These are phyloP conservation scores for Caenorhabditis angaria DNA, from an alignment of 2,888 invertebrate species.

Conservation along the genomic window DNA sequence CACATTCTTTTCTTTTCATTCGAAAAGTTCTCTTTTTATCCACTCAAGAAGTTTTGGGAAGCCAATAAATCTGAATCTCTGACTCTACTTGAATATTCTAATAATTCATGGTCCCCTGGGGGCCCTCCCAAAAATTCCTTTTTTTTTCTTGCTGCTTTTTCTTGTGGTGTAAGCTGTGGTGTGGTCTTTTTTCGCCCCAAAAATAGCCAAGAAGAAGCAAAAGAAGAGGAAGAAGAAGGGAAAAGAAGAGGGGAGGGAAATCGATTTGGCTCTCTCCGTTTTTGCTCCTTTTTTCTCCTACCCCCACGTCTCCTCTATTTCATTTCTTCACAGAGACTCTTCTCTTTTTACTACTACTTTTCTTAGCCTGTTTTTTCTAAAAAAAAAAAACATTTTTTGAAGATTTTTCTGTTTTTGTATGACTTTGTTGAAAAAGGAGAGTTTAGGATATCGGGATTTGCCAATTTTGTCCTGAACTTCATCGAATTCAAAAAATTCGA, in stretches of 20 bases:
- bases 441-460: too few species aligned
- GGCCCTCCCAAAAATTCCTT: slow-evolving; percentile 6
- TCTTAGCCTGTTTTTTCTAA: slow-evolving; percentile 6
- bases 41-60: neutral
- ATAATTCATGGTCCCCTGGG: slow-evolving; percentile 39
- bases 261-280: neutral
- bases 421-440: too few species aligned
- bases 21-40: neutral
- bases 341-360: slow-evolving; percentile 15
- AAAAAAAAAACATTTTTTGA: too few species aligned
- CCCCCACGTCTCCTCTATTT: slow-evolving; percentile 15
- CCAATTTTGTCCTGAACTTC: too few species aligned
- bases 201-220: neutral
- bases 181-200: neutral
- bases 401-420: slow-evolving; percentile 12
- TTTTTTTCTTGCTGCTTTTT: neutral
- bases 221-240: slow-evolving; percentile 11
- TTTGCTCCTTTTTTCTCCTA: neutral
- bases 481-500: too few species aligned
- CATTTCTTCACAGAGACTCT: slow-evolving; percentile 7
- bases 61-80: neutral
- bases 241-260: neutral
- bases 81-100: neutral
- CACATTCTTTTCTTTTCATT: neutral
- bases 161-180: neutral